Percentiles rank a stretch among this genome's conserved stretches.
Evolutionary conservation across 2,113 vertebrate genomes (phyloP).

Genomic region (Notothenia rossii): DNA sequence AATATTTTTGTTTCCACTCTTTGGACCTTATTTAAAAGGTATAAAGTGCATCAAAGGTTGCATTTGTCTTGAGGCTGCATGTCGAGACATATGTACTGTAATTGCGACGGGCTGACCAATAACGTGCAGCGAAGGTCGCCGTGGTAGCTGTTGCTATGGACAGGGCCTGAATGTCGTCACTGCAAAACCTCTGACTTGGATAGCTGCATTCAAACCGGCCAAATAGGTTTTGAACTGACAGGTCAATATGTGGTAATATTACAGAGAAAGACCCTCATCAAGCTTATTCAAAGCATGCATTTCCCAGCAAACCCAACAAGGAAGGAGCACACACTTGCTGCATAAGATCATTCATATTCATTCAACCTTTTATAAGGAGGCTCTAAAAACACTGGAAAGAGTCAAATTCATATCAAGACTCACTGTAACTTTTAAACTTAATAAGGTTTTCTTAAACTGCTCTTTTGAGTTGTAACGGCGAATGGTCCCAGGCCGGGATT

Average conservation of each 20-base stretch:
- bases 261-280: not conserved
- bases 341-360: not conserved
- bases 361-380: no score
- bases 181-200: slow-evolving; percentile 36
- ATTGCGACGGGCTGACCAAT: slow-evolving; percentile 48
- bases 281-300: not conserved
- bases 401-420: no score
- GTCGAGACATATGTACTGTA: slow-evolving; percentile 30
- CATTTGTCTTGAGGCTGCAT: slow-evolving; percentile 17
- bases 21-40: not conserved
- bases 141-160: slow-evolving; percentile 71
- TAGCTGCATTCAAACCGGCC: not conserved
- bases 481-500: no score
- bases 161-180: slow-evolving; percentile 53
- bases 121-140: slow-evolving; percentile 20
- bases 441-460: no score
- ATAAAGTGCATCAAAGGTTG: slow-evolving; percentile 8
- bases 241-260: not conserved
- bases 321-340: not conserved
- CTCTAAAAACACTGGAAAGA: no score
- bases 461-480: no score
- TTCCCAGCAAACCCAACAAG: not conserved
- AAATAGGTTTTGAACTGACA: not conserved
- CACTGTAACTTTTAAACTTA: no score
- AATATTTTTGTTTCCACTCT: not conserved